phyloP scores from a whole-genome alignment of 2,113 vertebrate genomes.

The Diglossa brunneiventris region DNA sequence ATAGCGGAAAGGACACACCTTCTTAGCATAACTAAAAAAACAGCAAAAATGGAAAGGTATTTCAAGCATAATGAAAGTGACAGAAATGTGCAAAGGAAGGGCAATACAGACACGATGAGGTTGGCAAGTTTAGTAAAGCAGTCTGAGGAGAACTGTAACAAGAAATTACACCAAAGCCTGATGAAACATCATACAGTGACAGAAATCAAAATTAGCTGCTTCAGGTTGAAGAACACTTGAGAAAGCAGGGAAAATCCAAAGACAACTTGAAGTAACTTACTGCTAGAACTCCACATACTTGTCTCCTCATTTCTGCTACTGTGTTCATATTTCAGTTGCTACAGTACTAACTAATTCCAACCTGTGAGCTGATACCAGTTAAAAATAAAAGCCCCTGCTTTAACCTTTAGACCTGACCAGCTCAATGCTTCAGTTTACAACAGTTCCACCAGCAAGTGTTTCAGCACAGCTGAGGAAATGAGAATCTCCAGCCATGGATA shows the following conservation, averaged over 20 bases:
- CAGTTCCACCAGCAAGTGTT: not conserved
- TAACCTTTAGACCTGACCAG: not conserved
- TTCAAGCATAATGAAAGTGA: not conserved
- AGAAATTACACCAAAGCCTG: not conserved
- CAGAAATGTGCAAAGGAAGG: not conserved
- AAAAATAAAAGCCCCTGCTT: conserved; percentile 18
- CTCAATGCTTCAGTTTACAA: not conserved
- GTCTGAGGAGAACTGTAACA: not conserved
- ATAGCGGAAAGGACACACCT: not conserved
- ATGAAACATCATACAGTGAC: not conserved
- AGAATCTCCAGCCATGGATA: not conserved
- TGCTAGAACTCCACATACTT: not conserved
- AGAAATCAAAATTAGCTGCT: not conserved
- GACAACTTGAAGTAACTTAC: not conserved
- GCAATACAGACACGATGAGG: not conserved
- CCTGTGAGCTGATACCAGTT: not conserved
- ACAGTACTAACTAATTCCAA: not conserved
- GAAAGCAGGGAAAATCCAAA: not conserved
- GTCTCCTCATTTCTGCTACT: not conserved
- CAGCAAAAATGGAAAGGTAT: not conserved
- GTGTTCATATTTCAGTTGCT: not conserved
- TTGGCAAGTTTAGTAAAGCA: not conserved
- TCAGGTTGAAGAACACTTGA: not conserved
- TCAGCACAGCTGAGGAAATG: not conserved
- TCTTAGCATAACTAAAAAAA: not conserved